Evolutionary conservation across 2,888 invertebrate genomes (phyloP).

Genomic region (Syritta pipiens): DNA sequence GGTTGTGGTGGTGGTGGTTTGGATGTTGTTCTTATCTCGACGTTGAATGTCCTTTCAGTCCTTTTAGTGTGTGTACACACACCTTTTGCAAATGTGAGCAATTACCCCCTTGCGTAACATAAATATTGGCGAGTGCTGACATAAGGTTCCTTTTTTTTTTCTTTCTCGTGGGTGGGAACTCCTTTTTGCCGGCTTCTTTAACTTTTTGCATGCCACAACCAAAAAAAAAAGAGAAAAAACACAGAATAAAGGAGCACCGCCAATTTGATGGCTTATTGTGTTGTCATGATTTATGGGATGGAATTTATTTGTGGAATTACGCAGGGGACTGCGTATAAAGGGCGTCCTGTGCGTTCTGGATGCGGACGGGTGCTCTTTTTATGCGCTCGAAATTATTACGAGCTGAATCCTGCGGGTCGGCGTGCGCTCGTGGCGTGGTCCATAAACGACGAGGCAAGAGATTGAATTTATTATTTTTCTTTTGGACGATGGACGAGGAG

Average conservation of each 20-base stretch:
- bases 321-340: constrained; percentile 25
- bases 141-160: constrained; percentile 6
- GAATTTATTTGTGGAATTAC: constrained; percentile 33
- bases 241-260: background rate
- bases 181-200: background rate
- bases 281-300: constrained; percentile 41
- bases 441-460: constrained; percentile 13
- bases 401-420: constrained; percentile 5
- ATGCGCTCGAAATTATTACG: constrained; percentile 1
- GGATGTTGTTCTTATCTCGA: too few species aligned
- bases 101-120: constrained; percentile 37
- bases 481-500: background rate
- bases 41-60: background rate
- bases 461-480: constrained; percentile 27
- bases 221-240: too few species aligned
- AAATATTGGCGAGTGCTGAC: constrained; percentile 45
- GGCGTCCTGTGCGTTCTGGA: background rate
- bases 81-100: constrained; percentile 36
- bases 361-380: background rate
- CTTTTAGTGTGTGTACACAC: background rate
- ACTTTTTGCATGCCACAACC: too few species aligned
- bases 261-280: constrained; percentile 55
- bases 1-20: background rate
- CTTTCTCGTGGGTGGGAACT: background rate
- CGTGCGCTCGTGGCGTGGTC: background rate